Conservation (phyloP, 2,797 vertebrate genomes). For the Lepilemur ruficaudatus region DNA sequence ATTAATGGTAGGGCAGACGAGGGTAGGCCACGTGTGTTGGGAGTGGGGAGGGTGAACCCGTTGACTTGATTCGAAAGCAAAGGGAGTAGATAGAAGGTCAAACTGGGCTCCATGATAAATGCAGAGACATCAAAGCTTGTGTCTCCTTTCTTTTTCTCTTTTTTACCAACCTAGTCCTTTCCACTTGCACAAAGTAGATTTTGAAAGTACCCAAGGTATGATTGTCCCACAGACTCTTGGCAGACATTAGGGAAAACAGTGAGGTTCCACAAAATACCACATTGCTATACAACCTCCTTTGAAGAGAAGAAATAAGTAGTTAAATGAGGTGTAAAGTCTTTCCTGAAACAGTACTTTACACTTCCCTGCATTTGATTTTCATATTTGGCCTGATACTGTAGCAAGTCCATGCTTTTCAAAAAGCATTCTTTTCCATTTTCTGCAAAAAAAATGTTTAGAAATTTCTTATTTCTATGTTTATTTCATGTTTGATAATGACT, state of each 20-base stretch:
- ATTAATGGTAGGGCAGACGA: not conserved
- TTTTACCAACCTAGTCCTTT: not conserved
- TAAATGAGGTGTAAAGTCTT: not conserved
- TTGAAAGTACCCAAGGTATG: not conserved
- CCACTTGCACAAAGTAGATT: not conserved
- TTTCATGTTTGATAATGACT: conserved; percentile 27
- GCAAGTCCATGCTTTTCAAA: not conserved
- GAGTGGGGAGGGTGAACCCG: too few species aligned
- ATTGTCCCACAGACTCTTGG: not conserved
- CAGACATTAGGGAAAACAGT: not conserved
- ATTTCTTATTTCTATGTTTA: not conserved
- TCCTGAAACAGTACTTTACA: not conserved
- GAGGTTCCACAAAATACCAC: not conserved
- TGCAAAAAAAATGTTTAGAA: not conserved
- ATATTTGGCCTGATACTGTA: not conserved
- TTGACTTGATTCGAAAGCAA: not conserved
- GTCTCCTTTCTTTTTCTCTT: not conserved
- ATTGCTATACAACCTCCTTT: not conserved
- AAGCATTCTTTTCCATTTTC: not conserved
- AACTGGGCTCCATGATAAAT: not conserved
- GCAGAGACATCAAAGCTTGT: not conserved
- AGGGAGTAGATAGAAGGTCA: not conserved
- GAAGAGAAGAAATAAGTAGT: not conserved
- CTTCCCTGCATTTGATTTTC: not conserved
- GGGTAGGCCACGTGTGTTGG: not conserved